Percentiles rank a stretch among this genome's conserved stretches.
Conservation (phyloP, 1,140 invertebrate genomes). For the Globodera rostochiensis region DNA sequence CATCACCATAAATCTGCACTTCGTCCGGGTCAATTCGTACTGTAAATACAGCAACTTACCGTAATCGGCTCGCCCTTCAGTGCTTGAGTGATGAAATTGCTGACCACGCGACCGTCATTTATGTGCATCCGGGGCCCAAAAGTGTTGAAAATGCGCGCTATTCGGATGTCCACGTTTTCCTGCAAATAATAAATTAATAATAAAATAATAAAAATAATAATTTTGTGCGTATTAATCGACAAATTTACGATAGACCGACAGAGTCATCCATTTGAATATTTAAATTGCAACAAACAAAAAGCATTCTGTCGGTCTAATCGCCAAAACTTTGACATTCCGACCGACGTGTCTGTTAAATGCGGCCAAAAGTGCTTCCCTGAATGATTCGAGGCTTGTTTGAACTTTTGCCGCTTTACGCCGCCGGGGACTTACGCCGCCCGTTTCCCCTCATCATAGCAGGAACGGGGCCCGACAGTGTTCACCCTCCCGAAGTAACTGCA, state of each 20-base stretch:
- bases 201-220: slow-evolving; percentile 71
- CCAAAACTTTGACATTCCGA: neutral
- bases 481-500: slow-evolving; percentile 91
- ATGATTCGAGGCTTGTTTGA: neutral
- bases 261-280: too few species aligned
- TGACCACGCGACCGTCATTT: slow-evolving; percentile 96
- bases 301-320: neutral
- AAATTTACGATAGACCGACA: too few species aligned
- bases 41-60: slow-evolving; percentile 29
- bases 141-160: slow-evolving; percentile 98
- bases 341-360: slow-evolving; percentile 10
- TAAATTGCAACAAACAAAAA: neutral
- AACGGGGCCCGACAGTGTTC: slow-evolving; percentile 91
- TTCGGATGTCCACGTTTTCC: slow-evolving; percentile 88
- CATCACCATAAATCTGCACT: slow-evolving; percentile 78
- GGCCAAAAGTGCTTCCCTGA: slow-evolving; percentile 3
- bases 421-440: slow-evolving; percentile 75
- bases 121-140: slow-evolving; percentile 99
- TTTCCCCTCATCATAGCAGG: slow-evolving; percentile 99
- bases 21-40: slow-evolving; percentile 70
- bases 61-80: slow-evolving; percentile 91
- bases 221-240: too few species aligned
- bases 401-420: too few species aligned
- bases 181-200: slow-evolving; percentile 96
- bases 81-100: slow-evolving; percentile 96